These are phyloP conservation scores for Ophion costatus DNA, from an alignment of 2,888 invertebrate species.

Conservation along the genomic window DNA sequence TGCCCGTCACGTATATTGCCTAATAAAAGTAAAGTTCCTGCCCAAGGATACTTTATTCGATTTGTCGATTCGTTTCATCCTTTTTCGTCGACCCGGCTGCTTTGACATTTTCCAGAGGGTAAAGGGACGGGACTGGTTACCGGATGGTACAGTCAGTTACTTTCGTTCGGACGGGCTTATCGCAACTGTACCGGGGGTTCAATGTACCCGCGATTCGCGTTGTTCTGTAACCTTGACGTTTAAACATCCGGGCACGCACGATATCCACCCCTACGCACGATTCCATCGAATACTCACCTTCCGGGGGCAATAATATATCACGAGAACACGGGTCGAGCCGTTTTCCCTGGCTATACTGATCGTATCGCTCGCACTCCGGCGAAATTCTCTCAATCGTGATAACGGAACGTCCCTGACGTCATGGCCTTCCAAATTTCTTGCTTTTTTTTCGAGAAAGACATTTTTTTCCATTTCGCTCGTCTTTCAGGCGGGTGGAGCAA, in stretches of 20 bases:
- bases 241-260: constrained; percentile 11
- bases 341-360: background rate
- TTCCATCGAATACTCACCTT: constrained; percentile 4
- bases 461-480: background rate
- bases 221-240: constrained; percentile 25
- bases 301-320: constrained; percentile 12
- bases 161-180: constrained; percentile 15
- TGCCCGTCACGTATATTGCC: constrained; percentile 3
- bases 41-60: background rate
- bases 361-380: background rate
- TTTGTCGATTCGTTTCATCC: background rate
- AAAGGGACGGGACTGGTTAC: background rate
- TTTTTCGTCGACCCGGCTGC: background rate
- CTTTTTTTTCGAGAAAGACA: background rate
- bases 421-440: too few species aligned
- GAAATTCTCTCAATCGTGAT: constrained; percentile 3
- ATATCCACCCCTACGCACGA: background rate
- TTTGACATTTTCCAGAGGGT: background rate
- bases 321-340: background rate
- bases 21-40: background rate
- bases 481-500: background rate
- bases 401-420: too few species aligned
- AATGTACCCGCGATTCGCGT: constrained; percentile 16
- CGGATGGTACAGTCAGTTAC: background rate
- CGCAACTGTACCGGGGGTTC: constrained; percentile 25